phyloP scores from a whole-genome alignment of 2,797 vertebrate genomes.

The Cirrhinus molitorella region DNA sequence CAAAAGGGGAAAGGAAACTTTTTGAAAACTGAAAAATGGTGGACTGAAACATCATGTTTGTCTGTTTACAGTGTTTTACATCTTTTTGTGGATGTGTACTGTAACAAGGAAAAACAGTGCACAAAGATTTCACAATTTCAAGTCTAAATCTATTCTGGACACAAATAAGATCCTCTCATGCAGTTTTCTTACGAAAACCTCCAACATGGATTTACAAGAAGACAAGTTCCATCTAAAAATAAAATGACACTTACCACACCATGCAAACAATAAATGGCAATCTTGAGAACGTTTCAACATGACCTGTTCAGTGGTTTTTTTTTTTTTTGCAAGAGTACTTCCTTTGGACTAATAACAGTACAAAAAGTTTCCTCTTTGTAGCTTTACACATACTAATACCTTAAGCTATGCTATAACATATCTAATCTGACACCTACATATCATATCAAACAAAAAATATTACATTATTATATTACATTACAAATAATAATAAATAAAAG shows the following conservation, averaged over 20 bases:
- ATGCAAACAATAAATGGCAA: too few species aligned
- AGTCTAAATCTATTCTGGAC: neutral
- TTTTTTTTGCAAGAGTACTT: neutral
- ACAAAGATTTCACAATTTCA: constrained; percentile 13
- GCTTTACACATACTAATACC: neutral
- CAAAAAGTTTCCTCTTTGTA: neutral
- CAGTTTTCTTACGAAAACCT: neutral
- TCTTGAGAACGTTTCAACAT: too few species aligned
- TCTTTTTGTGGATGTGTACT: constrained; percentile 72
- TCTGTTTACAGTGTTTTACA: constrained; percentile 65
- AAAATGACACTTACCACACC: too few species aligned
- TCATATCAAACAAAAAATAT: neutral
- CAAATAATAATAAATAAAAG: too few species aligned
- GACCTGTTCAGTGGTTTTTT: neutral
- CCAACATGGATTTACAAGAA: constrained; percentile 4
- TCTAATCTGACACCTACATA: neutral
- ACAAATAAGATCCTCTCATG: neutral
- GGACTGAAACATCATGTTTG: neutral
- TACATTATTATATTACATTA: too few species aligned
- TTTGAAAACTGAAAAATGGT: neutral
- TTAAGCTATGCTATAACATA: neutral
- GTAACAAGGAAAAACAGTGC: constrained; percentile 57
- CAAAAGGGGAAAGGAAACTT: neutral
- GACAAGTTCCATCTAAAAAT: neutral
- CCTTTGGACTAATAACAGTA: neutral